A percentile compares a stretch with the other conserved stretches of the same genome.
Conservation (phyloP, 1,140 invertebrate species). For the Pseudomyrmex cubaensis region DNA sequence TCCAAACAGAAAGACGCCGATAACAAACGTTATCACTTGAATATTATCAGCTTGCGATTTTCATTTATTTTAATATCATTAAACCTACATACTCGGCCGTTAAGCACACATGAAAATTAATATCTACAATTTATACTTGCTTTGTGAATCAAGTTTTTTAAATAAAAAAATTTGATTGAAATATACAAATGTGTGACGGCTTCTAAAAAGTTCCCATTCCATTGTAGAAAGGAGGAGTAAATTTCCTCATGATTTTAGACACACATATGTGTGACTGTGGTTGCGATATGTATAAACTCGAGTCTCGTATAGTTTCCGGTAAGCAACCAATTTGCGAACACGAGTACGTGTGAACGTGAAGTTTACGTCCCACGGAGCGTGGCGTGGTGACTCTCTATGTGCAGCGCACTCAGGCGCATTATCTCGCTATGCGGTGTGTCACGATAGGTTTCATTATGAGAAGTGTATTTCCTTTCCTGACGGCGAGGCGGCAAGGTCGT, state of each 20-base stretch:
- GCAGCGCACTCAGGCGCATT: slow-evolving; percentile 58
- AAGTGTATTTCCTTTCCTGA: slow-evolving; percentile 76
- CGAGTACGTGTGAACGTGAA: slow-evolving; percentile 9
- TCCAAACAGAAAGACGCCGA: slow-evolving; percentile 25
- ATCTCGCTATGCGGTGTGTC: slow-evolving; percentile 56
- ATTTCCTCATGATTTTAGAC: no score
- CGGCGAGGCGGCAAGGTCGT: slow-evolving; percentile 68
- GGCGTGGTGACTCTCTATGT: slow-evolving; percentile 13
- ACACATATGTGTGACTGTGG: background rate
- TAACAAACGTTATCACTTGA: slow-evolving; percentile 1
- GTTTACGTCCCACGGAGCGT: slow-evolving; percentile 34
- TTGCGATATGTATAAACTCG: background rate
- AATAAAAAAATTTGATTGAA: background rate
- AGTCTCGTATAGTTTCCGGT: background rate
- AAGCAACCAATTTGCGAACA: slow-evolving; percentile 25
- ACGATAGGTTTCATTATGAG: slow-evolving; percentile 75
- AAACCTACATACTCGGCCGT: background rate
- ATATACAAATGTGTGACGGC: background rate
- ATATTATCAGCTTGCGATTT: slow-evolving; percentile 18
- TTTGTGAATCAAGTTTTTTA: background rate
- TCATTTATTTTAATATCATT: background rate
- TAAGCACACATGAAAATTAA: background rate
- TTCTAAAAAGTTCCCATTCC: background rate
- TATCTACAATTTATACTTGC: background rate
- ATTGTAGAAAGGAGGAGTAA: background rate